Conservation (phyloP, 2,888 invertebrate genomes). For the Alloplasta piceator region DNA sequence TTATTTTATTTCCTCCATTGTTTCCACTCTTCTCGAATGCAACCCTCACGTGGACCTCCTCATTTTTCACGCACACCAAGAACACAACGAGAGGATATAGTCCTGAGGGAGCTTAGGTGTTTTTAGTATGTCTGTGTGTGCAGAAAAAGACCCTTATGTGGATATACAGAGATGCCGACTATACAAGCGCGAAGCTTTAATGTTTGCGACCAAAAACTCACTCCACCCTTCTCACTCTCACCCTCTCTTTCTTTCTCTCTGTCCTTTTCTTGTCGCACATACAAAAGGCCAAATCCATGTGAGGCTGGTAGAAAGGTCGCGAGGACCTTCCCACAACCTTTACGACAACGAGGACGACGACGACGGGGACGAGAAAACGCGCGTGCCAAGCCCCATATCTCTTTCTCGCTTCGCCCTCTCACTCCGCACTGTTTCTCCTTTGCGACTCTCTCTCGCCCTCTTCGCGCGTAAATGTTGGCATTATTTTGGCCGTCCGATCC, state of each 20-base stretch:
- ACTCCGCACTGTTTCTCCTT: constrained; percentile 44
- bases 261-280: constrained; percentile 4
- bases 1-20: constrained; percentile 82
- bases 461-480: constrained; percentile 75
- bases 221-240: constrained; percentile 15
- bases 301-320: constrained; percentile 48
- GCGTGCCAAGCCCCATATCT: constrained; percentile 72
- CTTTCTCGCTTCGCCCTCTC: constrained; percentile 77
- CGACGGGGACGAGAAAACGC: constrained; percentile 48
- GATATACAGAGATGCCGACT: constrained; percentile 50
- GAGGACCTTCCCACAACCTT: constrained; percentile 50
- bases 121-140: constrained; percentile 15
- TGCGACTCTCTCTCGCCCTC: constrained; percentile 1
- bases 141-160: constrained; percentile 50
- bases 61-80: constrained; percentile 75
- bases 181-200: constrained; percentile 48
- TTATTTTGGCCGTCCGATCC: constrained; percentile 77
- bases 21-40: constrained; percentile 77
- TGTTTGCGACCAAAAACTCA: constrained; percentile 37
- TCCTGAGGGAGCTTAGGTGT: constrained; percentile 30
- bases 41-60: constrained; percentile 76
- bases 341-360: constrained; percentile 19
- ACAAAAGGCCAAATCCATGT: constrained; percentile 39
- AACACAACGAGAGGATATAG: constrained; percentile 56
- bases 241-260: background rate